Evolutionary conservation across 1,140 invertebrate genomes (phyloP).

Genomic region (Himalopsyche phryganea): DNA sequence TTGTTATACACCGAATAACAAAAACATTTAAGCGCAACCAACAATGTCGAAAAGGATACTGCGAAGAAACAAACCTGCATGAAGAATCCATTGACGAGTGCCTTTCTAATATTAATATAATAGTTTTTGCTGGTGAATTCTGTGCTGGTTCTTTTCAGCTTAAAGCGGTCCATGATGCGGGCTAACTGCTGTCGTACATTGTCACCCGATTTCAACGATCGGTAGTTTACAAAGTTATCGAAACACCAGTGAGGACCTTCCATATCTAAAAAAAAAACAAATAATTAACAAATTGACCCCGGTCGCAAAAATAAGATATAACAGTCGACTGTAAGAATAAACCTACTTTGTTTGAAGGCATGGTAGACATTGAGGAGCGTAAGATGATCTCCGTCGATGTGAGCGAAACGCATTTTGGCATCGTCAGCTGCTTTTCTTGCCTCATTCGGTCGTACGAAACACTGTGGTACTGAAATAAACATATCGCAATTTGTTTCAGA

Average conservation of each 20-base stretch:
- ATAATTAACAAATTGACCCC: too few species aligned
- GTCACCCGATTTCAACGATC: constrained; percentile 86
- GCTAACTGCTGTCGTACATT: constrained; percentile 66
- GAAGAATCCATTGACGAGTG: constrained; percentile 96
- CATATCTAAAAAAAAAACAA: constrained; percentile 45
- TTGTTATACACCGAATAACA: too few species aligned
- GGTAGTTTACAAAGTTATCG: constrained; percentile 98
- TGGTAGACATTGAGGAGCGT: constrained; percentile 98
- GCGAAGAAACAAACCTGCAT: constrained; percentile 97
- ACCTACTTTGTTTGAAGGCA: constrained; percentile 99
- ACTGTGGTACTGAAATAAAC: constrained; percentile 90
- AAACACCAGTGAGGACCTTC: constrained; percentile 99
- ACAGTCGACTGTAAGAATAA: too few species aligned
- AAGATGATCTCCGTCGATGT: constrained; percentile 99
- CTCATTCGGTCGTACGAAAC: constrained; percentile 98
- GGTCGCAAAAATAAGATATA: too few species aligned
- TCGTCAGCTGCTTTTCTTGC: constrained; percentile 99
- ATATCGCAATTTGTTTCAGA: constrained; percentile 21
- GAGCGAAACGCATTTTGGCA: constrained; percentile 98
- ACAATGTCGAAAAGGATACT: too few species aligned
- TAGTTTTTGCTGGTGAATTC: constrained; percentile 99
- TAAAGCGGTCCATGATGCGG: constrained; percentile 78
- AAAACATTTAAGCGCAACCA: too few species aligned
- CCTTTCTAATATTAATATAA: constrained; percentile 98
- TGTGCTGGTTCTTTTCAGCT: constrained; percentile 90